phyloP scores from a whole-genome alignment of 1,140 invertebrate genomes.

The Drosophila cardini region DNA sequence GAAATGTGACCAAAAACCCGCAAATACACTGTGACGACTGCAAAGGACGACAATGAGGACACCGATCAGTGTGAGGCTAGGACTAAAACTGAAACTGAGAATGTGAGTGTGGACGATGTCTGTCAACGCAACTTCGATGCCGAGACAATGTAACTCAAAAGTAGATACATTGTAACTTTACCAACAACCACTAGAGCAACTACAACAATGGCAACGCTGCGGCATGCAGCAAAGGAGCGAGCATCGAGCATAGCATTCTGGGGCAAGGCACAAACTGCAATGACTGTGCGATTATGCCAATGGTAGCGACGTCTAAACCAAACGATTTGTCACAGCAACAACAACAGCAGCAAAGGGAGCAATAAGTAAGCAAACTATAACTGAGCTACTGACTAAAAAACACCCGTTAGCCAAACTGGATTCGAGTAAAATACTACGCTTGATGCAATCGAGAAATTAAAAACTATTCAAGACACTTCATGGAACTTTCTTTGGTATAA shows the following conservation, averaged over 20 bases:
- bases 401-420: no score
- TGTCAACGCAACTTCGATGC: slow-evolving; percentile 77
- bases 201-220: slow-evolving; percentile 23
- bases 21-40: slow-evolving; percentile 50
- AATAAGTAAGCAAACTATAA: neutral
- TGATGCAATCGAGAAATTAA: no score
- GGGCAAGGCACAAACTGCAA: slow-evolving; percentile 52
- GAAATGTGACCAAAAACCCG: slow-evolving; percentile 65
- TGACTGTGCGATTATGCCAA: slow-evolving; percentile 81
- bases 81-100: neutral
- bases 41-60: slow-evolving; percentile 25
- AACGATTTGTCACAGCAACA: slow-evolving; percentile 78
- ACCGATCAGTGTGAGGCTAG: neutral
- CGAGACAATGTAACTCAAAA: slow-evolving; percentile 78
- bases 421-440: no score
- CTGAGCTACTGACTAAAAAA: no score
- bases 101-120: slow-evolving; percentile 50
- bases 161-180: slow-evolving; percentile 68
- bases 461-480: no score
- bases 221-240: slow-evolving; percentile 8
- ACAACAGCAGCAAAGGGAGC: slow-evolving; percentile 9
- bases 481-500: no score
- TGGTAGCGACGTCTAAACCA: slow-evolving; percentile 74
- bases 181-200: slow-evolving; percentile 25
- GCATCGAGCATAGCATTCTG: neutral